Percentiles rank a stretch among this genome's conserved stretches.
These are phyloP conservation scores for Ennomos quercinarius DNA, from an alignment of 2,888 invertebrate genomes.

Conservation along the genomic window DNA sequence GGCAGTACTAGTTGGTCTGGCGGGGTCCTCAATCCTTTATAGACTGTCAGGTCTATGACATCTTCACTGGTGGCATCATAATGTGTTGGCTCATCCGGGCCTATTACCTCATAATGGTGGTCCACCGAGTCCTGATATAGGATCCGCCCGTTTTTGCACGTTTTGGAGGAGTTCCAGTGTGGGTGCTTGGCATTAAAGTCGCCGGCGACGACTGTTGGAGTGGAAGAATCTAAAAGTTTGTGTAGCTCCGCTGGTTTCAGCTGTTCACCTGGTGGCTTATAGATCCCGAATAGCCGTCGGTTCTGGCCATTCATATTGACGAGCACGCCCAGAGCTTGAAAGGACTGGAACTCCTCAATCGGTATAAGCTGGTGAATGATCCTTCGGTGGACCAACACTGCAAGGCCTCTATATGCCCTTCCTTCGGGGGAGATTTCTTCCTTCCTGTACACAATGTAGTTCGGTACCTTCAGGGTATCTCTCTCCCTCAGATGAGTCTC, in stretches of 20 bases:
- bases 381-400: constrained; percentile 8
- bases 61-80: background rate
- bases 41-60: background rate
- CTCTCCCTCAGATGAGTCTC: constrained; percentile 4
- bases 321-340: constrained; percentile 2
- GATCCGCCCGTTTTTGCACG: background rate
- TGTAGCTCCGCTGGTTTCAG: background rate
- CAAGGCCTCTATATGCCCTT: background rate
- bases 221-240: background rate
- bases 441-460: constrained; percentile 12
- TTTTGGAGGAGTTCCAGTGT: constrained; percentile 1
- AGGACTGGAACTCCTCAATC: background rate
- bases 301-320: background rate
- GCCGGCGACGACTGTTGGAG: constrained; percentile 3
- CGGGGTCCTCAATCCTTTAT: background rate
- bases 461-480: background rate
- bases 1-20: background rate
- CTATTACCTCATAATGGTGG: constrained; percentile 4
- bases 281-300: too few species aligned
- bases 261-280: too few species aligned
- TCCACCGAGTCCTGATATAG: constrained; percentile 5
- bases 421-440: background rate
- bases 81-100: background rate
- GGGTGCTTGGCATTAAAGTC: constrained; percentile 7
- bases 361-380: background rate